A percentile compares a stretch with the other conserved stretches of the same genome.
phyloP scores from a whole-genome alignment of 2,888 invertebrate genomes.

The Gortyna flavago region DNA sequence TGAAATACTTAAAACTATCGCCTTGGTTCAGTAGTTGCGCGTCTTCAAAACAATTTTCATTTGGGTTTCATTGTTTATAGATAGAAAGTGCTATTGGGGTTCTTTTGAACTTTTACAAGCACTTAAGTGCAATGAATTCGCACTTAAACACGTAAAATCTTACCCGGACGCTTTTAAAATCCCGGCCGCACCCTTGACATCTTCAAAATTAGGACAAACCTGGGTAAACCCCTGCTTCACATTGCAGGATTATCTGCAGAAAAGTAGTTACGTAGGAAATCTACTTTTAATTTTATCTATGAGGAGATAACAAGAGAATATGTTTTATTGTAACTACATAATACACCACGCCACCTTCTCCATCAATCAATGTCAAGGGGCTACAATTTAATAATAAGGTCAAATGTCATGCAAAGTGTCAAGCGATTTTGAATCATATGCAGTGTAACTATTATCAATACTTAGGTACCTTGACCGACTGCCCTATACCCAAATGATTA shows the following conservation, averaged over 20 bases:
- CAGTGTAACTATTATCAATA: background rate
- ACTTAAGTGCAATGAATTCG: background rate
- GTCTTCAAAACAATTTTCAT: background rate
- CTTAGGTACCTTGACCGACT: background rate
- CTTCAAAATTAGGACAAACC: background rate
- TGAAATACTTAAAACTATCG: background rate
- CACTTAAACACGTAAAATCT: background rate
- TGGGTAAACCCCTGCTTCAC: background rate
- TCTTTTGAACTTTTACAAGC: background rate
- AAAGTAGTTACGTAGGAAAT: background rate
- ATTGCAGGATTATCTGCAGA: background rate
- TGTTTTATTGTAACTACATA: background rate
- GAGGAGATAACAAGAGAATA: background rate
- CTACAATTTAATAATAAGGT: background rate
- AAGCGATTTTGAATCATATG: background rate
- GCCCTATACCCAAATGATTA: background rate
- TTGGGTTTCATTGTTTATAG: background rate
- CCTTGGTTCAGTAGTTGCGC: background rate
- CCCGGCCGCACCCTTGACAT: background rate
- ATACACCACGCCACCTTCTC: background rate
- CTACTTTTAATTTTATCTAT: background rate
- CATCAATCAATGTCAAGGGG: background rate
- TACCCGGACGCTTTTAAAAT: background rate
- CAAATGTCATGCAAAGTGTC: background rate
- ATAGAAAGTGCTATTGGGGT: background rate